Evolutionary conservation across 1,140 invertebrate genomes (phyloP), one percentile per base, ranked within the genome.

Genomic region (silkworm (Bombyx mori)): DNA sequence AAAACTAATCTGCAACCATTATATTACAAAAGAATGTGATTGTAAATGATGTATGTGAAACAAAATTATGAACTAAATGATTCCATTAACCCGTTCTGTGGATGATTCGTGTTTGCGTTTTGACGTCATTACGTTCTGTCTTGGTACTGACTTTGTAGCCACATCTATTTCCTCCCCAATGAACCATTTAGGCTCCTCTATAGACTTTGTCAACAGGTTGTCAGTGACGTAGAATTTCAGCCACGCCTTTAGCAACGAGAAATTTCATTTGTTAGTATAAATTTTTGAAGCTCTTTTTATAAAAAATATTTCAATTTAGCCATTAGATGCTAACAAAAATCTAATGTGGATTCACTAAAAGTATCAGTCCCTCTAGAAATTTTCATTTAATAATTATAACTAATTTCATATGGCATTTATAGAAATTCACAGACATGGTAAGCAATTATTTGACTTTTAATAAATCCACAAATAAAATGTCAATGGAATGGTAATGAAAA

Each of bases 151-250:
- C 60, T 79, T 71, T 58, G 81, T 82, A 59, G 75, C 81, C 54
- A 71, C 65, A 64, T 74, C 71, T 62, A 74, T 63, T 46, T 80
- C 71, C 65, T 77, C 74, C 50, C 72, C 76, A 54, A 77, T 72
- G 67, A 86, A 87, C 86, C 85, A 88, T 63, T 81, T 73, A 60
- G 86, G 82, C 73, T 88, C 82, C 66, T 85, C 77, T 66, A 87
- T 66, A 69, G 79, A 79, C 68, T 88, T 86, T 77, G 80, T 75
- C 68, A 88, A 79, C 65, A 73, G 76, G 64, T 77, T 73, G 65
- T 89, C 88, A 69, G 88, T 88, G 65, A 88, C 85, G 88, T 79
- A 89, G 88, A 88, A 88, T 75, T 89, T 89, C 86, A 88, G 85
- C 88, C 85, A 88, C 66, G 86, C 88, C 88, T 89, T 86, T 73